Base-by-base conservation (phyloP, 1,140 invertebrate genomes). In the Diorhabda carinulata region DNA sequence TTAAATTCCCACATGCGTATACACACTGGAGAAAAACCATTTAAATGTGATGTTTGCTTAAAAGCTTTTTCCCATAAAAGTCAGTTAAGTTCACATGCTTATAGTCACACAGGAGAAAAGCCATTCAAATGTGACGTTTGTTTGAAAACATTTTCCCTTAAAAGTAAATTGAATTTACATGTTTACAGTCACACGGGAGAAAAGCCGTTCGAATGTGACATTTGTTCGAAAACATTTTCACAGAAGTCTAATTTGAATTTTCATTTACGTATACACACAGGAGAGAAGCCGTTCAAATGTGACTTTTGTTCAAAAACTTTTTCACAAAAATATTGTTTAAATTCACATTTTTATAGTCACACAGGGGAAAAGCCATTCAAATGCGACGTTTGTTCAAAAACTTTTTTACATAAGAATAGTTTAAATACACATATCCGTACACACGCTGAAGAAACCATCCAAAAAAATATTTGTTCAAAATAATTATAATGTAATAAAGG, bases 241-340 rank as follows among this genome's bases (percentile, higher is more conserved):
- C 40, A 10, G 40, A 61, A 43, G 25, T 5, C 5, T 40, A 5
- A 5, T 41, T 41, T 61, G 2, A 61, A n/a, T 2, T 40, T 40
- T 9, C 59, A 61, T 43, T 40, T 61, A 40, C 25, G 42, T 6
- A 25, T 41, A 5, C 59, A 43, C 41, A 40, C 25, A 5, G 59
- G 59, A 8, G 42, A 40, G 41, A 43, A 61, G 6, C 42, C 40
- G 10, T 9, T 41, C 9, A 42, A 61, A 41, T 61, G 59, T 7
- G 42, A 43, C 2, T 3, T 25, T 61, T 61, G 59, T 61, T 41
- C 7, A 4, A 41, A 61, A 43, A 10, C n/a, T 8, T 43, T 61
- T 61, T 25, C 4, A 43, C 7, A 9, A 40, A 61, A 61, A 8
- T 25, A 10, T 40, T 5, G 9, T 40, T 40, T 83, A 2, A 2